Base-by-base conservation (phyloP, 2,888 invertebrate species). In the Apamea monoglypha region DNA sequence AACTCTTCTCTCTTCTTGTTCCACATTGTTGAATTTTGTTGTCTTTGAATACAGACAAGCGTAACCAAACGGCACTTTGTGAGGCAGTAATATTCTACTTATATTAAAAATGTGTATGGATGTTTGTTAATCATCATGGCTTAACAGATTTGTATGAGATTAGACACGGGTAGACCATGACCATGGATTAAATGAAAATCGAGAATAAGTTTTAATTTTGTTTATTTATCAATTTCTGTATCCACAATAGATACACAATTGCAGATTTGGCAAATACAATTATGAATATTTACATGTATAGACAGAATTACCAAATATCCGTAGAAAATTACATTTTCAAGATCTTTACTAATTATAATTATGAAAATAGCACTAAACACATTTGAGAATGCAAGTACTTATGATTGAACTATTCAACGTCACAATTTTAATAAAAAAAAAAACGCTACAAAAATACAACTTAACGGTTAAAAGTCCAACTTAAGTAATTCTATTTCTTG, bases 181-280 rank as follows among this genome's bases (percentile, higher is more conserved):
- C 25, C 6, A 36, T 12, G 1, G 18, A 12, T 71, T 36, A 61
- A 82, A 88, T 82, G 88, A 87, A 91, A 90, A 88, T 87, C 70
- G 73, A 59, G 59, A n/a, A 53, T 80, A 88, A 79, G 85, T 91
- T 93, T 93, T 91, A 92, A 91, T 92, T 93, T 93, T 92, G 88
- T 96, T 96, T 96, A 97, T 97, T 97, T 96, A 96, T 97, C 94
- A 96, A 97, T 96, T 96, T 96, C 96, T 96, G 96, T 97, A 97
- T 96, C 96, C 94, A 96, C 95, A 96, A 96, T 92, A 94, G 96
- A 96, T 95, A 96, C 95, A 94, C 88, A 91, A 91, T 92, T 89
- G 93, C 91, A 90, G 91, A 92, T 93, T 94, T 94, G 94, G 94
- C 94, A 92, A 94, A 93, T 92, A 91, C 90, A 91, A 87, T 90